These are phyloP conservation scores for Varecia variegata DNA, from an alignment of 2,797 vertebrate species.

Conservation along the genomic window DNA sequence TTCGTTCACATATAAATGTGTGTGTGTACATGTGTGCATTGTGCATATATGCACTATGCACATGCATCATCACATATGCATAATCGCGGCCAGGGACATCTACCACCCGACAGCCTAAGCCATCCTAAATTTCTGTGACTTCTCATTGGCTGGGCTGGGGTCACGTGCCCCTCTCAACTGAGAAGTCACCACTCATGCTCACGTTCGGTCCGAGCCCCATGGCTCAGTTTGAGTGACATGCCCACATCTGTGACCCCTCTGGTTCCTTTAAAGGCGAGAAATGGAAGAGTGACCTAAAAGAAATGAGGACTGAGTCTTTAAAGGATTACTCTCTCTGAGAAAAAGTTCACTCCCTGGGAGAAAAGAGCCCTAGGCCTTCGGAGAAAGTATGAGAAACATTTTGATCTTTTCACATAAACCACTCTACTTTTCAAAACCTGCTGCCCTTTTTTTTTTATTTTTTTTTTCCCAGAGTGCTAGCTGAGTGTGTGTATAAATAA, in stretches of 20 bases:
- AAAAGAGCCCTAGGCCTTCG: constrained; percentile 57
- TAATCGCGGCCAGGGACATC: rapidly evolving
- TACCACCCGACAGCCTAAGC: not conserved
- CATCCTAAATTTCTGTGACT: not conserved
- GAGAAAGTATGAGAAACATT: constrained; percentile 63
- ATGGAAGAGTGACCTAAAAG: constrained; percentile 58
- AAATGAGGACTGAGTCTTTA: constrained; percentile 31
- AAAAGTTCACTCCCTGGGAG: constrained; percentile 47
- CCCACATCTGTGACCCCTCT: constrained; percentile 32
- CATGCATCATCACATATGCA: not conserved
- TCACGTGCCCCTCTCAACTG: not conserved
- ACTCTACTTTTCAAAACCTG: constrained; percentile 51
- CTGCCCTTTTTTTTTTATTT: not conserved
- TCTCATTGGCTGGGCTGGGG: not conserved
- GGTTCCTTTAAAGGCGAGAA: constrained; percentile 58
- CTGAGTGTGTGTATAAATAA: constrained; percentile 2
- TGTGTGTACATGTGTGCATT: not conserved
- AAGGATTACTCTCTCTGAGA: constrained; percentile 43
- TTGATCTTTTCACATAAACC: constrained; percentile 60
- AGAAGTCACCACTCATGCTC: not conserved
- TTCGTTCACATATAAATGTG: not conserved
- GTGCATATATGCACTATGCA: not conserved
- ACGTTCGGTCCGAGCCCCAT: not conserved
- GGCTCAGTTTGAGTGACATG: not conserved
- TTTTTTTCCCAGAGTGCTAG: not conserved